Percentiles rank a stretch among this genome's conserved stretches.
These are phyloP conservation scores for Mesitornis unicolor DNA, from an alignment of 2,113 vertebrate species.

Conservation along the genomic window DNA sequence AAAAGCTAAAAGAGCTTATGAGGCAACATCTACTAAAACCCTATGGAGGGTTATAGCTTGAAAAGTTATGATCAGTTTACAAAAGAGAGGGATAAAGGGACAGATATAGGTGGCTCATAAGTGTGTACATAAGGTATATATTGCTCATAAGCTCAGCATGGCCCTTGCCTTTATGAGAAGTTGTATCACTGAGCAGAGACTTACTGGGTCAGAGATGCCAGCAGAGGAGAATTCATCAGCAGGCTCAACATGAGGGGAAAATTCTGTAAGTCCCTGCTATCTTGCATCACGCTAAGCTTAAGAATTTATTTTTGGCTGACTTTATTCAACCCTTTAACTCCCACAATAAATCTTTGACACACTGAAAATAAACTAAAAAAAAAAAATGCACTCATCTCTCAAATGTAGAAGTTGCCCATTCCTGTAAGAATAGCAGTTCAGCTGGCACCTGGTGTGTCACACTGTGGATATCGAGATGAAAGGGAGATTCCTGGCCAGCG, in stretches of 20 bases:
- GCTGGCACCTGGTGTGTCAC: conserved; percentile 62
- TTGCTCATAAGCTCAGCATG: background rate
- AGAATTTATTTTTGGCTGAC: conserved; percentile 41
- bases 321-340: conserved; percentile 60
- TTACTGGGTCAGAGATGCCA: background rate
- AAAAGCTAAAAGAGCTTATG: too few relatives aligned
- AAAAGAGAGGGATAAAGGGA: too few relatives aligned
- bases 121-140: background rate
- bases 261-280: background rate
- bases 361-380: conserved; percentile 60
- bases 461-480: conserved; percentile 68
- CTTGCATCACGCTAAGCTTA: conserved; percentile 43
- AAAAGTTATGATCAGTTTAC: too few relatives aligned
- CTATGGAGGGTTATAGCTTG: too few relatives aligned
- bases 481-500: conserved; percentile 64
- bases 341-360: conserved; percentile 23
- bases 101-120: background rate
- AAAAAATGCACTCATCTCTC: background rate
- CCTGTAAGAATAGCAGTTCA: conserved; percentile 53
- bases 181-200: background rate
- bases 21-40: too few relatives aligned
- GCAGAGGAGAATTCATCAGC: conserved; percentile 12
- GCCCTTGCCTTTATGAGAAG: background rate
- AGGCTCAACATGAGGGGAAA: background rate
- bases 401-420: conserved; percentile 36